A percentile compares a stretch with the other conserved stretches of the same genome.
These are phyloP conservation scores for Pipistrellus nathusii DNA, from an alignment of 2,797 vertebrate genomes.

Conservation along the genomic window DNA sequence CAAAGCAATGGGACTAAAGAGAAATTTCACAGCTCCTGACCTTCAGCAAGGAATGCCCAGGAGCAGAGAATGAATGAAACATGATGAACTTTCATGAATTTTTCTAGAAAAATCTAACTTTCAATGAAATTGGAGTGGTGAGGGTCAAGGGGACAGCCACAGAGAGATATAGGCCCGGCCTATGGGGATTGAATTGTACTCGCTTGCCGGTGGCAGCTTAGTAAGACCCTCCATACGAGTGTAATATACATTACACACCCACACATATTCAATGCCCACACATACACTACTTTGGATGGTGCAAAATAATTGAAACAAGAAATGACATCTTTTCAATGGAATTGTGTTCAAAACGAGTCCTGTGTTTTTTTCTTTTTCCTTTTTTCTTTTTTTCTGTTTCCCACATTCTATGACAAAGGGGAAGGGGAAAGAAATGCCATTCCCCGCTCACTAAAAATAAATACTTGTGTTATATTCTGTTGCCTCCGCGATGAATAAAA, in stretches of 20 bases:
- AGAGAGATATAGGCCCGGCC: conserved; percentile 56
- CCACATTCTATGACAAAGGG: conserved; percentile 8
- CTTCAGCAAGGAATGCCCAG: conserved; percentile 86
- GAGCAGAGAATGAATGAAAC: conserved; percentile 86
- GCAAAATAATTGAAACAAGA: conserved; percentile 81
- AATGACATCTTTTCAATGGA: conserved; percentile 72
- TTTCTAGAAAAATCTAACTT: conserved; percentile 84
- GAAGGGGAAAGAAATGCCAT: conserved; percentile 59
- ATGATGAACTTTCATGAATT: conserved; percentile 83
- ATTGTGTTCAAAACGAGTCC: conserved; percentile 62
- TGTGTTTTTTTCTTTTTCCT: not conserved
- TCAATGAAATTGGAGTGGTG: conserved; percentile 74
- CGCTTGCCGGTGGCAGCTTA: conserved; percentile 73
- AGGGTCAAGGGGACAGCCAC: conserved; percentile 69
- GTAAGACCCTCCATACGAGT: conserved; percentile 70
- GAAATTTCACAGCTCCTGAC: conserved; percentile 87
- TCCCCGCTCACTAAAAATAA: conserved; percentile 86
- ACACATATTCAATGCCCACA: conserved; percentile 58
- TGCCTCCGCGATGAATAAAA: conserved; percentile 87
- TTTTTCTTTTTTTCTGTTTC: conserved; percentile 45
- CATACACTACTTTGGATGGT: conserved; percentile 37
- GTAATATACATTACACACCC: conserved; percentile 65
- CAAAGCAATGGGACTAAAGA: conserved; percentile 88
- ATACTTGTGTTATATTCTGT: conserved; percentile 87
- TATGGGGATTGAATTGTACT: conserved; percentile 69